Evolutionary conservation across 2,113 vertebrate genomes (phyloP).

Genomic region (Melanostigma gelatinosum): DNA sequence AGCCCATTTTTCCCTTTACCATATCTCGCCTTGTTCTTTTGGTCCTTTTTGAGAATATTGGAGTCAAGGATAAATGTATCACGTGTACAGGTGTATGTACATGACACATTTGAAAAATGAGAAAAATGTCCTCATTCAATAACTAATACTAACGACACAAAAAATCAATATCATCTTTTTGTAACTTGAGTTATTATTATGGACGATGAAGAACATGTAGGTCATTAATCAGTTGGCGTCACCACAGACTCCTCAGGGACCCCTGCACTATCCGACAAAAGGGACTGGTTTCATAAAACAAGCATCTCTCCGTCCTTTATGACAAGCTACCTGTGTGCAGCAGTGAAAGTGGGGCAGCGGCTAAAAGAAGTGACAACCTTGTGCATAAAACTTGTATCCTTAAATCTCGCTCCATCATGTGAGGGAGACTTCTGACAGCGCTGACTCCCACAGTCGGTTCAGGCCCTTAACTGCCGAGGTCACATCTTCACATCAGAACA

Average conservation of each 20-base stretch:
- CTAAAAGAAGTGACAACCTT: slow-evolving; percentile 33
- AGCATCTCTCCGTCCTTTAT: not conserved
- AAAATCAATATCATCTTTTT: slow-evolving; percentile 1
- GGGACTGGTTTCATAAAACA: not conserved
- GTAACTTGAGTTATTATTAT: not conserved
- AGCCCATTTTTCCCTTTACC: too few relatives aligned
- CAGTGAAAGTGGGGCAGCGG: not conserved
- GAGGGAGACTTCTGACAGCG: slow-evolving; percentile 46
- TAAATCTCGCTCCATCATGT: slow-evolving; percentile 28
- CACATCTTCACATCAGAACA: slow-evolving; percentile 54
- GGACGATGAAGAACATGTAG: not conserved
- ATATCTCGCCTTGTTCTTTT: too few relatives aligned
- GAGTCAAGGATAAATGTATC: too few relatives aligned
- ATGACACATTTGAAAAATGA: not conserved
- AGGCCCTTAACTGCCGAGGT: slow-evolving; percentile 48
- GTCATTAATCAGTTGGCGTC: slow-evolving; percentile 12
- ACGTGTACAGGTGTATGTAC: not conserved
- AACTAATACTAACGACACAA: not conserved
- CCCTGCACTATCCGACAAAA: not conserved
- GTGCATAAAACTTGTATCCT: slow-evolving; percentile 47
- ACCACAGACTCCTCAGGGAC: slow-evolving; percentile 13
- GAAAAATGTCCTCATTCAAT: not conserved
- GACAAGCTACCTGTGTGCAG: not conserved
- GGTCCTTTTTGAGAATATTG: too few relatives aligned
- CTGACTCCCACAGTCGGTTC: slow-evolving; percentile 50